phyloP scores from a whole-genome alignment of 2,797 vertebrate genomes.

The Epinephelus malabaricus region DNA sequence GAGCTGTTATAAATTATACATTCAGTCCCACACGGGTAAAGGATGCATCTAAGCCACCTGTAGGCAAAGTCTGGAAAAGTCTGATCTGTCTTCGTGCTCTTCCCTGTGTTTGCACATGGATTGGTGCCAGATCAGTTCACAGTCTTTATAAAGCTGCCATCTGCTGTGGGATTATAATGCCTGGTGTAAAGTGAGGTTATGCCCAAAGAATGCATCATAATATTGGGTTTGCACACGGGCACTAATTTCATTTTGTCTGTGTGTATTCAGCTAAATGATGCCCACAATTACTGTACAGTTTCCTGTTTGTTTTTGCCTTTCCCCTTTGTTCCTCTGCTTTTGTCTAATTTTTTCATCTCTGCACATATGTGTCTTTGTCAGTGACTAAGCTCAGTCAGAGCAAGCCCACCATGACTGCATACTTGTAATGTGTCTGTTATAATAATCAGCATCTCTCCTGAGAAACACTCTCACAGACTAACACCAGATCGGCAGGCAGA shows the following conservation, averaged over 20 bases:
- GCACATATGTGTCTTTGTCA: too few relatives aligned
- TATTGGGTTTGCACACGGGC: slow-evolving; percentile 3
- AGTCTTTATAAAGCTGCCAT: slow-evolving; percentile 23
- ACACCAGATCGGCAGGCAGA: not conserved
- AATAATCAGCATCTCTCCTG: not conserved
- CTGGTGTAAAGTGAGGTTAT: slow-evolving; percentile 25
- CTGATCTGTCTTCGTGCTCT: slow-evolving; percentile 4
- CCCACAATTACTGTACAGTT: not conserved
- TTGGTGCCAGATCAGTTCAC: slow-evolving; percentile 32
- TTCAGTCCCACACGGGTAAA: not conserved
- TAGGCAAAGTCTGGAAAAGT: slow-evolving; percentile 1
- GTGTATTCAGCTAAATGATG: slow-evolving; percentile 4
- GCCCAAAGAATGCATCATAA: slow-evolving; percentile 20
- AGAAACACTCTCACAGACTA: not conserved
- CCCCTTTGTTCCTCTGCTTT: not conserved
- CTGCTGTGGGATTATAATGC: slow-evolving; percentile 23
- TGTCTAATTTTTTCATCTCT: not conserved
- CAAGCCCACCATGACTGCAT: not conserved
- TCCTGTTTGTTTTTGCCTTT: not conserved
- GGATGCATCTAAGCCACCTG: slow-evolving; percentile 16
- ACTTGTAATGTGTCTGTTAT: not conserved
- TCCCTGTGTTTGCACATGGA: slow-evolving; percentile 14
- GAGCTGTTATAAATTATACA: too few relatives aligned
- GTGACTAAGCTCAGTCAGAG: not conserved
- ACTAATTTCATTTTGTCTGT: not conserved